Evolutionary conservation across 1,140 invertebrate genomes (phyloP), one percentile per base, ranked within the genome.

Genomic region (Drosophila setifemur): DNA sequence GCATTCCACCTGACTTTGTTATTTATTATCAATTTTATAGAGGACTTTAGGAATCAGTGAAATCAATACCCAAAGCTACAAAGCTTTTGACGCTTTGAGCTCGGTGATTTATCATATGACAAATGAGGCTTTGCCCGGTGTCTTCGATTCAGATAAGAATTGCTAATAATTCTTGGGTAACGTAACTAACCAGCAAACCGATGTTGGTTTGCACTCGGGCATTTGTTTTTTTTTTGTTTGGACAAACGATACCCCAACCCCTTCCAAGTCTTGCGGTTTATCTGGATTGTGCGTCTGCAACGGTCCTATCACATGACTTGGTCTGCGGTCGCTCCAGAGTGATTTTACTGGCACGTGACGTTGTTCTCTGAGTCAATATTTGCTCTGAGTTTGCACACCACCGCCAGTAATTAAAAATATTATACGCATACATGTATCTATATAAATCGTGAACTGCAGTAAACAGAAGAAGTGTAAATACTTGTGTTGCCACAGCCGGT

Each of bases 331-430:
- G n/a, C 43, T 52, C 31, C 37, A 25, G 58, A 52, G 26, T 47
- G 70, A 74, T 53, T 76, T 66, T 76, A 60, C 37, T 54, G 52
- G 81, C 79, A 85, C 79, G 79, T 86, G 79, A 85, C 81, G 70
- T 39, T 14, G 40, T 60, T 42, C 39, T 29, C 50, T 48, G 25
- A 54, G 60, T 31, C 33, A 86, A 79, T 54, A 72, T 85, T 85
- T 83, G 57, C 45, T 31, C 19, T 37, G 48, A 25, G 19, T 71
- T 40, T 74, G 69, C 50, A 57, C 71, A 63, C 29, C 49, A 40
- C 58, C 66, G 29, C n/a, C 14, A 33, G 74, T 78, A 78, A 83
- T 79, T 73, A 73, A 64, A 73, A 72, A 48, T 29, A 64, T n/a
- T n/a, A 39, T 64, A 18, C 43, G 21, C 31, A 48, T 19, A 64